A percentile compares a stretch with the other conserved stretches of the same genome.
Evolutionary conservation across 2,113 vertebrate genomes (phyloP).

Genomic region (Dipodomys spectabilis): DNA sequence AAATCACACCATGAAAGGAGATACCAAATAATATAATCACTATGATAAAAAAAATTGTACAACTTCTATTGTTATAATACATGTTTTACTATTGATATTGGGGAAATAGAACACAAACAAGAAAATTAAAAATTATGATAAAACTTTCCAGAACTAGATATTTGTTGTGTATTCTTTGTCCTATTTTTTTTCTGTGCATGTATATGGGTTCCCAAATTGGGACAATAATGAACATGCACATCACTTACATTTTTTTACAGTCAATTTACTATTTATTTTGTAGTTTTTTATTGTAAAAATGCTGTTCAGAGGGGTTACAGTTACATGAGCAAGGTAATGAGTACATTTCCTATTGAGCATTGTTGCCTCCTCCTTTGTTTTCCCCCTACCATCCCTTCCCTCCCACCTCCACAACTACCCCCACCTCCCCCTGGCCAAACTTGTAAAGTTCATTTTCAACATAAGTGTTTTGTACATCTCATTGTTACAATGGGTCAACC

Average conservation of each 20-base stretch:
- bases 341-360: too few species aligned
- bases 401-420: too few species aligned
- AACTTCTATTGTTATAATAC: slow-evolving; percentile 25
- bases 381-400: too few species aligned
- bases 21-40: not conserved
- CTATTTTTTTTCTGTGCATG: not conserved
- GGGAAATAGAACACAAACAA: slow-evolving; percentile 8
- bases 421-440: too few species aligned
- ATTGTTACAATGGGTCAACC: too few species aligned
- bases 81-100: slow-evolving; percentile 20
- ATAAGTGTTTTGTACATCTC: too few species aligned
- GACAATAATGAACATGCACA: not conserved
- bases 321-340: too few species aligned
- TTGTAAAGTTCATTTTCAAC: too few species aligned
- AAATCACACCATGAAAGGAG: not conserved
- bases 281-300: too few species aligned
- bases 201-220: not conserved
- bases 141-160: not conserved
- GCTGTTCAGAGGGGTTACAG: too few species aligned
- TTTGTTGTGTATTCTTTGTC: not conserved
- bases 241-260: not conserved
- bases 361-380: too few species aligned
- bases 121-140: slow-evolving; percentile 16
- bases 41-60: slow-evolving; percentile 9
- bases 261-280: too few species aligned